A percentile compares a stretch with the other conserved stretches of the same genome.
Evolutionary conservation across 2,888 invertebrate species (phyloP).

Genomic region (Eristalis pertinax): DNA sequence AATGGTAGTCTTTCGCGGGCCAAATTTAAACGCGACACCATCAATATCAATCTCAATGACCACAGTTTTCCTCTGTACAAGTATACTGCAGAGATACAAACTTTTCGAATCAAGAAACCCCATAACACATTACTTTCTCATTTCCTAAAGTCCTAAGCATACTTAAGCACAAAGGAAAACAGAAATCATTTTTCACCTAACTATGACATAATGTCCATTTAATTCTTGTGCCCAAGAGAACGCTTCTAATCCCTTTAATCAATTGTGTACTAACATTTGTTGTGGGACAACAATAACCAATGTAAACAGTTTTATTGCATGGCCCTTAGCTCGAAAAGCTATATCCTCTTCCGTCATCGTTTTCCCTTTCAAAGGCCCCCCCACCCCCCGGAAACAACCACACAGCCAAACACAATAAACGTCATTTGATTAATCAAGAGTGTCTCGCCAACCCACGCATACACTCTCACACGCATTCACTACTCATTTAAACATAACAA

Average conservation of each 20-base stretch:
- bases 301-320: constrained; percentile 61
- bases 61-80: background rate
- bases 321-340: constrained; percentile 29
- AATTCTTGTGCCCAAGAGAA: background rate
- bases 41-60: too few species aligned
- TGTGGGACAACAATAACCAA: constrained; percentile 31
- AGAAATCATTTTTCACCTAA: background rate
- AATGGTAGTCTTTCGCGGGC: too few species aligned
- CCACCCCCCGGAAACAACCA: constrained; percentile 60
- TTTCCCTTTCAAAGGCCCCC: constrained; percentile 14
- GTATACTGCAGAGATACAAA: background rate
- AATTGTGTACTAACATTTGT: constrained; percentile 47
- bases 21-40: too few species aligned
- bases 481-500: constrained; percentile 58
- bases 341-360: constrained; percentile 57
- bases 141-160: background rate
- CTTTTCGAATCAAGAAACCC: background rate
- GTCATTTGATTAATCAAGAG: constrained; percentile 70
- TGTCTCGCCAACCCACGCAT: constrained; percentile 37
- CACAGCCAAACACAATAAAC: constrained; percentile 62
- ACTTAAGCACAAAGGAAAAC: background rate
- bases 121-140: background rate
- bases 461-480: constrained; percentile 4
- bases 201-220: background rate
- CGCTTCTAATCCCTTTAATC: constrained; percentile 39